Conservation (phyloP, 2,888 invertebrate genomes). For the Masnerella sp. region DNA sequence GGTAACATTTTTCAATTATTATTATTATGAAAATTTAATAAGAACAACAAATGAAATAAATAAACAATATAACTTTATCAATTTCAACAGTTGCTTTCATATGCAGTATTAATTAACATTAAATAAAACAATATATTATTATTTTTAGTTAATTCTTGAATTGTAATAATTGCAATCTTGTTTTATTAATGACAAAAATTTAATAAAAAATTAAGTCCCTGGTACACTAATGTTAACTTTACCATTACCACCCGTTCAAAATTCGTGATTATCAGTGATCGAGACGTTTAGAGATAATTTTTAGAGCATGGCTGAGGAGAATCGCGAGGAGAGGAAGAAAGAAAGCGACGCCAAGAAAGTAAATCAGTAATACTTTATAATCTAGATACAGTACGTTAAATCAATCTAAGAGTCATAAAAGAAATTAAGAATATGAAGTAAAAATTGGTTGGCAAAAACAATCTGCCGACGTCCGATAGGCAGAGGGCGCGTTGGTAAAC, state of each 20-base stretch:
- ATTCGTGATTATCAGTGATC: conserved; percentile 14
- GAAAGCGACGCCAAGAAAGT: conserved; percentile 38
- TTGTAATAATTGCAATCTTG: too few species aligned
- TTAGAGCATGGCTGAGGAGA: conserved; percentile 73
- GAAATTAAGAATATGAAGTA: background rate
- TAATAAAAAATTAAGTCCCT: too few species aligned
- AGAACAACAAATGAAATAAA: too few species aligned
- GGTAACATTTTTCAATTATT: conserved; percentile 60
- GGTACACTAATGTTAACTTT: too few species aligned
- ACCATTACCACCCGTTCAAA: too few species aligned
- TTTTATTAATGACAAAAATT: too few species aligned
- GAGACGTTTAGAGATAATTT: conserved; percentile 72
- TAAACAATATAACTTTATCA: too few species aligned
- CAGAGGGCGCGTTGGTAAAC: background rate
- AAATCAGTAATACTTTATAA: conserved; percentile 30
- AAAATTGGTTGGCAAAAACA: conserved; percentile 52
- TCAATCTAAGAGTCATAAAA: conserved; percentile 1
- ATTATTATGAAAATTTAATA: too few species aligned
- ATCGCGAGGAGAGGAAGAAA: conserved; percentile 49
- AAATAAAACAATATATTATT: too few species aligned
- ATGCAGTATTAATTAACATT: too few species aligned
- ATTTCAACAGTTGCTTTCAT: too few species aligned
- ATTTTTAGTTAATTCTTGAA: too few species aligned
- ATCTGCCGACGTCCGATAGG: conserved; percentile 25
- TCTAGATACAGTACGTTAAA: conserved; percentile 1